These are phyloP conservation scores for Ctenomys sociabilis DNA, from an alignment of 2,113 vertebrate species.

Conservation along the genomic window DNA sequence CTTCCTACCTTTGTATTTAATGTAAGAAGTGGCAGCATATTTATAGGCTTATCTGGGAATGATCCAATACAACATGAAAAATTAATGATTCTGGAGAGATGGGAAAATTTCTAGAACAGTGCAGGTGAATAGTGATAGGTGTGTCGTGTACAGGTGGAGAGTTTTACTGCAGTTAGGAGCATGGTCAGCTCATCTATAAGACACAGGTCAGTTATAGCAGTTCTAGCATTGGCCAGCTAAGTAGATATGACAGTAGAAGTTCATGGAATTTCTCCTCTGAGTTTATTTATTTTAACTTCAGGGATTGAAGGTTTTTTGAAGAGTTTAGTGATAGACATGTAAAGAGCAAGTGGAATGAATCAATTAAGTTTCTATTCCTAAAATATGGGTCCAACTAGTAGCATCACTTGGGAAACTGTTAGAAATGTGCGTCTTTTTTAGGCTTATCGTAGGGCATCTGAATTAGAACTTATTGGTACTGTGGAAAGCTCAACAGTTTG, in stretches of 20 bases:
- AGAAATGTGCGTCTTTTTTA: background rate
- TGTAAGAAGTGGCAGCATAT: background rate
- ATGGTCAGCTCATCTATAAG: background rate
- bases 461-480: background rate
- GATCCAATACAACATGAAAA: background rate
- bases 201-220: background rate
- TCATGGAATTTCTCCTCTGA: conserved; percentile 14
- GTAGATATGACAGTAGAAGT: background rate
- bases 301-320: background rate
- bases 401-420: background rate
- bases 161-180: background rate
- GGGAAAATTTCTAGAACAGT: background rate
- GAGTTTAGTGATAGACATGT: background rate
- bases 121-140: background rate
- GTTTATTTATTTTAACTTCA: background rate
- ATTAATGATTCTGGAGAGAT: background rate
- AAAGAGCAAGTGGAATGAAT: background rate
- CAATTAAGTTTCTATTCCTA: background rate
- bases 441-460: background rate
- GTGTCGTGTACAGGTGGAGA: background rate
- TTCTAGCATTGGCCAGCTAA: background rate
- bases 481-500: background rate
- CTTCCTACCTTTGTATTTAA: background rate
- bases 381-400: background rate
- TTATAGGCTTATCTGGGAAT: background rate